These are phyloP conservation scores for Frieseomelitta varia DNA, from an alignment of 1,140 invertebrate species.

Conservation along the genomic window DNA sequence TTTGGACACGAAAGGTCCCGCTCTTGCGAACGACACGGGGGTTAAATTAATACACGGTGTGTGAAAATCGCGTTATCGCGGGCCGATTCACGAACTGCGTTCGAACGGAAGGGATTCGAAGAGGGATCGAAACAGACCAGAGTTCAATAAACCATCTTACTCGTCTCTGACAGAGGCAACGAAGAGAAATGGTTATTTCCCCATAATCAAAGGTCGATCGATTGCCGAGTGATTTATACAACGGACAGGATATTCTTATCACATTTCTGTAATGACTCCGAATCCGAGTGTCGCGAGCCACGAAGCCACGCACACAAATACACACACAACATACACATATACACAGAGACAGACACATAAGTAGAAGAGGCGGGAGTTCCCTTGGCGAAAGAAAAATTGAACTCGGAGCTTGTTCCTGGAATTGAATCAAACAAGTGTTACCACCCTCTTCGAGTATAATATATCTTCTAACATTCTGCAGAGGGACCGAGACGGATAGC, in stretches of 20 bases:
- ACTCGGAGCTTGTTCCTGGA: constrained; percentile 71
- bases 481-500: constrained; percentile 71
- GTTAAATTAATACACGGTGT: too few species aligned
- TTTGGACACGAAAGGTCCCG: not conserved
- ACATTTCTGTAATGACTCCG: constrained; percentile 16
- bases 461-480: constrained; percentile 71
- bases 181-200: not conserved
- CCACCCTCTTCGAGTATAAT: constrained; percentile 72
- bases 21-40: not conserved
- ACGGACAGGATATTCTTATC: constrained; percentile 9
- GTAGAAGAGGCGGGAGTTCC: constrained; percentile 40
- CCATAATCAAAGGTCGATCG: constrained; percentile 2
- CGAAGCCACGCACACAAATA: too few species aligned
- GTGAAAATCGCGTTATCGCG: too few species aligned
- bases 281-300: constrained; percentile 31
- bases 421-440: constrained; percentile 80
- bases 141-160: not conserved
- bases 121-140: not conserved
- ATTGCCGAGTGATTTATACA: constrained; percentile 11
- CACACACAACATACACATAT: too few species aligned
- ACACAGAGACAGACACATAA: too few species aligned
- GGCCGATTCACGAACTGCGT: too few species aligned
- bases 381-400: constrained; percentile 72
- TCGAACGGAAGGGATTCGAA: too few species aligned
- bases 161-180: not conserved